Conservation (phyloP, 2,888 invertebrate genomes). For the Hermaeophaga mercurialis region DNA sequence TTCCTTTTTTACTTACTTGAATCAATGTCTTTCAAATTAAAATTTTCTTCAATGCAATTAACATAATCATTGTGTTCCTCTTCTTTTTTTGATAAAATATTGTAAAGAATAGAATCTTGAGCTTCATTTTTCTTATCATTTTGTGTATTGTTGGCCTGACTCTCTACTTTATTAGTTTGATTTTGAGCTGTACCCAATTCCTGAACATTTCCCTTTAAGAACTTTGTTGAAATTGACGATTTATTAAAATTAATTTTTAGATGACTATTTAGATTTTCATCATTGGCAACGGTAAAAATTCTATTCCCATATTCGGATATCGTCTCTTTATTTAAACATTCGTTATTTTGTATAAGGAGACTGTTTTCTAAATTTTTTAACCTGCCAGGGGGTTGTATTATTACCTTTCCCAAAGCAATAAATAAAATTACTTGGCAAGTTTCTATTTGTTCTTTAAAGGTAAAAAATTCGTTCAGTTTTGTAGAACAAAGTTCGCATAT, state of each 20-base stretch:
- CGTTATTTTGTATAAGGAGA: too few species aligned
- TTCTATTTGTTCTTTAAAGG: slow-evolving; percentile 1
- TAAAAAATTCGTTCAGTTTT: not conserved
- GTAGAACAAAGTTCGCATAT: not conserved
- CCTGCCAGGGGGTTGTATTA: not conserved
- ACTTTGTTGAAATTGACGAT: too few species aligned
- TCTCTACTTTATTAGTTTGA: not conserved
- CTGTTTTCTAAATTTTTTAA: too few species aligned
- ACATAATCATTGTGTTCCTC: not conserved
- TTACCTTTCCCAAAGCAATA: slow-evolving; percentile 1
- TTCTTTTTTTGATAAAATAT: not conserved
- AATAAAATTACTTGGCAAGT: not conserved
- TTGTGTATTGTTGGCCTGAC: not conserved
- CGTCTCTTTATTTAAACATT: too few species aligned
- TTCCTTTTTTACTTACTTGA: not conserved
- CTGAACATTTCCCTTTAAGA: not conserved
- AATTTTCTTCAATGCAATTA: not conserved
- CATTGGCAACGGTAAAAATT: not conserved
- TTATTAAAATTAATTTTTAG: too few species aligned
- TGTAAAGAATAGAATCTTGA: not conserved
- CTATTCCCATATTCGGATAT: too few species aligned
- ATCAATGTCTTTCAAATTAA: not conserved
- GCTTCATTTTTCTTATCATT: not conserved
- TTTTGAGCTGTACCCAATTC: not conserved
- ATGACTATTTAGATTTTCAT: too few species aligned